Evolutionary conservation across 2,888 invertebrate species (phyloP).

Genomic region (Dryadula phaetusa): DNA sequence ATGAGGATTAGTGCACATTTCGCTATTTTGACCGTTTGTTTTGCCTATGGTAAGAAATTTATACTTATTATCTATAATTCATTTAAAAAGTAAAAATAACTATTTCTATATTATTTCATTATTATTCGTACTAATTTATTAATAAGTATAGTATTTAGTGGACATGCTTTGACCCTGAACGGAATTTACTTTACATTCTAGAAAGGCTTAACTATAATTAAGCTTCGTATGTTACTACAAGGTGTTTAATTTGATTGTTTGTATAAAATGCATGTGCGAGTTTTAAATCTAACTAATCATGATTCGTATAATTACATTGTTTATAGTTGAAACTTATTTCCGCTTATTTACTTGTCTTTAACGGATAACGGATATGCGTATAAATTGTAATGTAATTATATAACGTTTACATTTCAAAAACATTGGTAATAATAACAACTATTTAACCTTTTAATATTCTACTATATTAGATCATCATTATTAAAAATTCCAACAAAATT

Average conservation of each 20-base stretch:
- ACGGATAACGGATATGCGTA: neutral
- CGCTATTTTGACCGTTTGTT: slow-evolving; percentile 65
- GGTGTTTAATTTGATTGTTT: neutral
- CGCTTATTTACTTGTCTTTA: slow-evolving; percentile 15
- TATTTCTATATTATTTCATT: neutral
- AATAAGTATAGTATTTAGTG: slow-evolving; percentile 4
- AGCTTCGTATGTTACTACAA: neutral
- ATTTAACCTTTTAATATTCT: neutral
- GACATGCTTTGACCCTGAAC: slow-evolving; percentile 32
- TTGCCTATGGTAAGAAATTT: slow-evolving; percentile 69
- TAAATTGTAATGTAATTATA: slow-evolving; percentile 2
- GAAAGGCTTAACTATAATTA: slow-evolving; percentile 22
- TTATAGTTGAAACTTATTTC: slow-evolving; percentile 16
- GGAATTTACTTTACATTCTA: slow-evolving; percentile 23
- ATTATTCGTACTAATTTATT: neutral
- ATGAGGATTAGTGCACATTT: slow-evolving; percentile 71
- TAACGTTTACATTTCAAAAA: neutral
- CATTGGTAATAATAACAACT: neutral
- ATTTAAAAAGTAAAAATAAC: neutral
- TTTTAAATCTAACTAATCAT: neutral
- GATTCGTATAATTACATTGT: neutral
- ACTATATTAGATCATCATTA: neutral
- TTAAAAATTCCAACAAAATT: neutral
- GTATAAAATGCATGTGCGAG: neutral
- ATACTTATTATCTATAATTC: slow-evolving; percentile 15